Percentiles rank a stretch among this genome's conserved stretches.
phyloP scores from a whole-genome alignment of 1,140 invertebrate species.

The Drosophila paulistorum region DNA sequence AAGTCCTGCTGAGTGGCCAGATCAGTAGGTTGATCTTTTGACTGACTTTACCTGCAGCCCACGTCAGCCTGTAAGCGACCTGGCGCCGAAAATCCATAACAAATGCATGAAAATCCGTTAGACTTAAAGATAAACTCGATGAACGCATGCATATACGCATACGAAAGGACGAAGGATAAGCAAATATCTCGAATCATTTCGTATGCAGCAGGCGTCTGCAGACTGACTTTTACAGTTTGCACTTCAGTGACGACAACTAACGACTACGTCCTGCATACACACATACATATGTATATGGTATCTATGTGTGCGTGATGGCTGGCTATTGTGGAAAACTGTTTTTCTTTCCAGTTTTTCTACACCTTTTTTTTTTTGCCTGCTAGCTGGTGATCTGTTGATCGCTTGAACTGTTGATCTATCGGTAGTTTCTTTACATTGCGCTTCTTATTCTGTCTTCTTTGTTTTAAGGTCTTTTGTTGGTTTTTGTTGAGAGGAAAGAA shows the following conservation, averaged over 20 bases:
- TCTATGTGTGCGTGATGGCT: background rate
- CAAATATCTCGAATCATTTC: constrained; percentile 67
- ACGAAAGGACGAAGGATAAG: constrained; percentile 52
- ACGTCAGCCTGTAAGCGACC: constrained; percentile 60
- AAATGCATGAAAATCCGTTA: constrained; percentile 81
- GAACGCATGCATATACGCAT: background rate
- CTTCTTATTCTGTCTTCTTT: constrained; percentile 35
- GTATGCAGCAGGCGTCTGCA: constrained; percentile 60
- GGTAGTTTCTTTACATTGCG: constrained; percentile 51
- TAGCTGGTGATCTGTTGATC: constrained; percentile 1
- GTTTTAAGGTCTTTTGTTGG: constrained; percentile 44
- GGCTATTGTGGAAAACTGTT: constrained; percentile 50
- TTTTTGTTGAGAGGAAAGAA: background rate
- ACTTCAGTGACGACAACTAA: constrained; percentile 66
- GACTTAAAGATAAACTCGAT: constrained; percentile 44
- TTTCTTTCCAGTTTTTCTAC: constrained; percentile 60
- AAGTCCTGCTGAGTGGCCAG: constrained; percentile 56
- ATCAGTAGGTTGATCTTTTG: constrained; percentile 40
- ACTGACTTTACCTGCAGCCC: constrained; percentile 35
- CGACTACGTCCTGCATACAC: constrained; percentile 34
- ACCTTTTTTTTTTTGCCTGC: constrained; percentile 41
- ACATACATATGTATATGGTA: background rate
- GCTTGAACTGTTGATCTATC: constrained; percentile 2
- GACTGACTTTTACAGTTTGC: constrained; percentile 41
- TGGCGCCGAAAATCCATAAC: constrained; percentile 81